Evolutionary conservation across 2,113 vertebrate genomes (phyloP), one percentile per base, ranked within the genome.

Genomic region (Gavia stellata): DNA sequence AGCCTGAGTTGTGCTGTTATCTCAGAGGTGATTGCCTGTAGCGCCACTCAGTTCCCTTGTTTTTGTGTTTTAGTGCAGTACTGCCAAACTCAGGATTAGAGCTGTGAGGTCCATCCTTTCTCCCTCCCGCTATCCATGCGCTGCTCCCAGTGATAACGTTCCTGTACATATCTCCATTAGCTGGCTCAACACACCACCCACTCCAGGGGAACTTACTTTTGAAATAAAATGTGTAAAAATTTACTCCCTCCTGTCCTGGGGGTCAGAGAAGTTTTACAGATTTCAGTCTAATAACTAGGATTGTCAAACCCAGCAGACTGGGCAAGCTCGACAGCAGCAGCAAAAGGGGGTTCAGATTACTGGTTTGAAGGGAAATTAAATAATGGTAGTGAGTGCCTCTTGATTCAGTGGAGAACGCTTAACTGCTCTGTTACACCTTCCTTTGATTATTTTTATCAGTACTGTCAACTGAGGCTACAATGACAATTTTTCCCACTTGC

Each of bases 401-500:
- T 88, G 71, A 5, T n/a, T 72, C 34, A 47, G 47, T 7, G 6
- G 52, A 75, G 58, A 81, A 66, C 66, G 15, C 58, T 65, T 44
- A 88, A 72, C 68, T 79, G 63, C 70, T 88, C 81, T 81, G 49
- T 83, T 86, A 42, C 70, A 87, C 63, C 56, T 65, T 83, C 38
- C 61, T 81, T 92, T 91, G 72, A 33, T 88, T 56, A 25, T 90
- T 72, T 87, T 87, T 78, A 79, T 94, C 83, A 45, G 44, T 17
- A 19, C 84, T 85, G n/a, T 94, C 88, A 92, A 19, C 50, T 3
- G 26, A 91, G 80, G 62, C 84, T 81, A 3, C 65, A 33, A 8
- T 87, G 73, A 66, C 86, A 16, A 29, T 74, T 92, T 52, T 93
- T 68, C 58, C 34, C 44, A 89, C 6, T 91, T 96, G 70, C 50